These are phyloP conservation scores for Heliconius ethilla DNA, from an alignment of 2,888 invertebrate species.

Conservation along the genomic window DNA sequence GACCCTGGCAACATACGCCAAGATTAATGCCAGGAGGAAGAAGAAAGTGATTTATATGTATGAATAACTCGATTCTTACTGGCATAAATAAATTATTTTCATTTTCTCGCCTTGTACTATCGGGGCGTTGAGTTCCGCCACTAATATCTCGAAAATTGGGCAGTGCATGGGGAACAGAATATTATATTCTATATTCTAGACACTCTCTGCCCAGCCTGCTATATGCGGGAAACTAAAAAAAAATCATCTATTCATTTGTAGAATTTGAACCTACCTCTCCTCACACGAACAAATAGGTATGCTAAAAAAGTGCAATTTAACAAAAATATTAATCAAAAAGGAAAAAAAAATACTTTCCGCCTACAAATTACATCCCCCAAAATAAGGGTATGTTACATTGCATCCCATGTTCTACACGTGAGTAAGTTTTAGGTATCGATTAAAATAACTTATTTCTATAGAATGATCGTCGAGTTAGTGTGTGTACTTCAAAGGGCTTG, in stretches of 20 bases:
- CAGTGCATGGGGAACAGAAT: no score
- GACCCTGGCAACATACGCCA: no score
- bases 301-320: not conserved
- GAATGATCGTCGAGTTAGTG: slow-evolving; percentile 52
- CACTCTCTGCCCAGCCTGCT: no score
- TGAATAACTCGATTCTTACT: no score
- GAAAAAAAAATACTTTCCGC: slow-evolving; percentile 37
- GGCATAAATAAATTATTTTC: no score
- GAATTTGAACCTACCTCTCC: not conserved
- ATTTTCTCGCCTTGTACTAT: no score
- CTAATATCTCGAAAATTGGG: no score
- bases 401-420: slow-evolving; percentile 67
- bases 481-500: slow-evolving; percentile 24
- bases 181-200: no score
- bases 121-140: no score
- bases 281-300: not conserved
- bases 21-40: no score
- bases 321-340: not conserved
- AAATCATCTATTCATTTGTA: not conserved
- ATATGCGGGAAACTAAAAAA: no score
- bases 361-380: slow-evolving; percentile 49
- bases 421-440: slow-evolving; percentile 62
- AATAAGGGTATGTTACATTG: slow-evolving; percentile 63
- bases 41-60: no score
- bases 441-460: slow-evolving; percentile 68